Conservation (phyloP, 2,888 invertebrate genomes). For the Caenorhabditis angaria region DNA sequence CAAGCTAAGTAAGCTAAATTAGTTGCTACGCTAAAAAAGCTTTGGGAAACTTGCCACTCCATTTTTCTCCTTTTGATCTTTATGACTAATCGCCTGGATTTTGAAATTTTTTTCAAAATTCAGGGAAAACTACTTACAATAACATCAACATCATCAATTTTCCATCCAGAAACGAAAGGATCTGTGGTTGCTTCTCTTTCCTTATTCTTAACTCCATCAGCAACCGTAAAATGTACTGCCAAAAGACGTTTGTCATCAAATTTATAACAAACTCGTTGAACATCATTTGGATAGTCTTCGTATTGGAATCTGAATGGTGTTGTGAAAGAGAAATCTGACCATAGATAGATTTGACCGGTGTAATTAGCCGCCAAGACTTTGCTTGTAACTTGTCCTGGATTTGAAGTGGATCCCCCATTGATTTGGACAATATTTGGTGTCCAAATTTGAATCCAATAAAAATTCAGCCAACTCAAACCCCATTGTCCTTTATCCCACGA, state of each 20-base stretch:
- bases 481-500: slow-evolving; percentile 72
- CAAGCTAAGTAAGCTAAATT: no score
- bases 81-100: neutral
- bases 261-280: slow-evolving; percentile 70
- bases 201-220: slow-evolving; percentile 60
- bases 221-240: slow-evolving; percentile 68
- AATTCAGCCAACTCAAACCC: slow-evolving; percentile 72
- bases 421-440: slow-evolving; percentile 69
- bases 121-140: slow-evolving; percentile 46
- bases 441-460: slow-evolving; percentile 73
- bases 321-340: slow-evolving; percentile 70
- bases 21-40: no score
- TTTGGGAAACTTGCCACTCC: slow-evolving; percentile 25
- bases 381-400: slow-evolving; percentile 64
- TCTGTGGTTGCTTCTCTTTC: slow-evolving; percentile 65
- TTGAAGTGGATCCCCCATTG: slow-evolving; percentile 62
- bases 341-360: slow-evolving; percentile 70
- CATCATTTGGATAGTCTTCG: slow-evolving; percentile 69
- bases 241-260: slow-evolving; percentile 72
- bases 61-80: slow-evolving; percentile 6
- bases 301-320: slow-evolving; percentile 71
- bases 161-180: slow-evolving; percentile 71
- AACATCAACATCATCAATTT: slow-evolving; percentile 65
- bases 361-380: slow-evolving; percentile 72
- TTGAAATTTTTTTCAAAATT: neutral